Evolutionary conservation across 2,113 vertebrate species (phyloP).

Genomic region (Alethe diademata): DNA sequence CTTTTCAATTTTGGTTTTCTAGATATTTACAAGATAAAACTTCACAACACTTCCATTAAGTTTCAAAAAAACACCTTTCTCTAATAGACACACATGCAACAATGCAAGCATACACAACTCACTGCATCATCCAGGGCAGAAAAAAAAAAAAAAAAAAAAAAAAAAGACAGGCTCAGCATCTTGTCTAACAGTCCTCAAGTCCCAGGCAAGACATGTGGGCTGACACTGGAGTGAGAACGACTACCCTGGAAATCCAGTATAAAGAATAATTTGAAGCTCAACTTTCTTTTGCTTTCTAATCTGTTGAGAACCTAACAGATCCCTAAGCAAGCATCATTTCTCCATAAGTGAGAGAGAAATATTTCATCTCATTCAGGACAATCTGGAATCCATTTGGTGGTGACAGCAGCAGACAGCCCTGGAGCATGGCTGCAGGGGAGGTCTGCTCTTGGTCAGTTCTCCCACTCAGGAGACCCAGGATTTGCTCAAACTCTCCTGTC

Average conservation of each 20-base stretch:
- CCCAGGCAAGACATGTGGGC: rapidly evolving
- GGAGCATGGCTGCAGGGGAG: rapidly evolving
- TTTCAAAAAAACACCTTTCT: not conserved
- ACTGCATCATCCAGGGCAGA: not conserved
- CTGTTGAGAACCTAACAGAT: not conserved
- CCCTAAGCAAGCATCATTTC: not conserved
- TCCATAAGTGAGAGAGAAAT: not conserved
- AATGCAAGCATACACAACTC: rapidly evolving
- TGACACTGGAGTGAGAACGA: not conserved
- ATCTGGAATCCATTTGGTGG: not conserved
- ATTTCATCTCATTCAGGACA: not conserved
- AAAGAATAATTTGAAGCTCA: not conserved
- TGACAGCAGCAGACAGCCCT: not conserved
- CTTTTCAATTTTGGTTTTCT: not conserved
- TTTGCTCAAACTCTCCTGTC: not conserved
- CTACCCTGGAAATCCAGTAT: rapidly evolving
- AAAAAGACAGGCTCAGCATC: not conserved
- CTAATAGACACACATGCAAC: not conserved
- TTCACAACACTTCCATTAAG: rapidly evolving
- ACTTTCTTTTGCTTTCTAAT: not conserved
- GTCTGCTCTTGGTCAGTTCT: not conserved
- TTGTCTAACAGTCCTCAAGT: not conserved
- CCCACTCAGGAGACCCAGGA: not conserved
- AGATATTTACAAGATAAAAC: not conserved
- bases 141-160: not conserved